Percentiles rank a stretch among this genome's conserved stretches.
Evolutionary conservation across 2,113 vertebrate genomes (phyloP).

Genomic region (Boulengeromyrus knoepffleri): DNA sequence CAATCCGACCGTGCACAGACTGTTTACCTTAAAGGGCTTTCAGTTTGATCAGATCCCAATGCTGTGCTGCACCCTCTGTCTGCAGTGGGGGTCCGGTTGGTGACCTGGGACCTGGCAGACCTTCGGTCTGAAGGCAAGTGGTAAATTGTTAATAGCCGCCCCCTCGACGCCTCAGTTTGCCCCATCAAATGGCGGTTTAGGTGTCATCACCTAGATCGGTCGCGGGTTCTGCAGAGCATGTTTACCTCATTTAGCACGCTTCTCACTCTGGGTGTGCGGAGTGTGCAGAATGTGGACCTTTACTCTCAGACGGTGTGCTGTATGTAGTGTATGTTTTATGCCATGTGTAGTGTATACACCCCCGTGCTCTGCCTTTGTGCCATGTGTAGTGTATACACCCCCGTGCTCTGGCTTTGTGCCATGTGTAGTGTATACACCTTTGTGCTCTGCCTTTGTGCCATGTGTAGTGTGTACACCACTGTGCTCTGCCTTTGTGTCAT

Average conservation of each 20-base stretch:
- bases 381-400: background rate
- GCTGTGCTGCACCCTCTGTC: background rate
- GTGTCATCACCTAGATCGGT: background rate
- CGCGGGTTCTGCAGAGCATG: fast-evolving
- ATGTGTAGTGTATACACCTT: background rate
- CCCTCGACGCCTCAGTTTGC: background rate
- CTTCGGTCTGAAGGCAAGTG: background rate
- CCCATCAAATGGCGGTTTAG: background rate
- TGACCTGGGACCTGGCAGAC: background rate
- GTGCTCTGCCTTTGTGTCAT: no score
- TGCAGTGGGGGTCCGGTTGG: background rate
- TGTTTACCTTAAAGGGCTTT: constrained; percentile 11
- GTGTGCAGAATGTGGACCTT: background rate
- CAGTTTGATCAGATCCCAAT: background rate
- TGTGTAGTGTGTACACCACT: background rate
- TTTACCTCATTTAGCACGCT: background rate
- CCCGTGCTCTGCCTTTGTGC: no score
- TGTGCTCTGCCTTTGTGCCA: background rate
- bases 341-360: background rate
- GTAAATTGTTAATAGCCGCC: background rate
- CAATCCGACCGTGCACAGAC: background rate
- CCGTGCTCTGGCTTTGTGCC: background rate
- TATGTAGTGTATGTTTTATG: background rate
- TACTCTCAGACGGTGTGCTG: background rate
- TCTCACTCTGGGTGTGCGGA: background rate